These are phyloP conservation scores for Amphipoea lucens DNA, from an alignment of 2,888 invertebrate species.

Conservation along the genomic window DNA sequence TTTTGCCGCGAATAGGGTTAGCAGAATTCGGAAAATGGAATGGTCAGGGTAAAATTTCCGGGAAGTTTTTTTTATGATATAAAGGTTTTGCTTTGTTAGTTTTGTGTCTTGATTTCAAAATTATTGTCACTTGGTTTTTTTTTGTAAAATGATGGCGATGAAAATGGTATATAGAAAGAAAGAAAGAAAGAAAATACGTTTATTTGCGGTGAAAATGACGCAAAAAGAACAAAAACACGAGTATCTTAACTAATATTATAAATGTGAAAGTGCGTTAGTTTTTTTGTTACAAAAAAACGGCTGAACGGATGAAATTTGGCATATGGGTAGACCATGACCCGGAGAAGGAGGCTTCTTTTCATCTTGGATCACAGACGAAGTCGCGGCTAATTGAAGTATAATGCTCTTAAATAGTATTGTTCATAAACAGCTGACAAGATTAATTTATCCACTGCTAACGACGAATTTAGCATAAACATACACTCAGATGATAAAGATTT, in stretches of 20 bases:
- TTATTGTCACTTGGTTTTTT: background rate
- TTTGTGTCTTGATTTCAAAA: constrained; percentile 6
- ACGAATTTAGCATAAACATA: background rate
- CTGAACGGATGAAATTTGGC: background rate
- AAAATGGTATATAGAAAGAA: background rate
- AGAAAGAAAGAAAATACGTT: too few relatives aligned
- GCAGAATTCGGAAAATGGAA: constrained; percentile 2
- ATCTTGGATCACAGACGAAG: background rate
- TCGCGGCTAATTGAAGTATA: background rate
- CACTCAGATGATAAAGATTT: background rate
- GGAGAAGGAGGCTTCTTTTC: background rate
- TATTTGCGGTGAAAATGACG: too few relatives aligned
- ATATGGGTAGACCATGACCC: background rate
- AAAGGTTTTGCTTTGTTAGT: constrained; percentile 1
- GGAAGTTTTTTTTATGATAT: constrained; percentile 1
- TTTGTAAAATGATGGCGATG: background rate
- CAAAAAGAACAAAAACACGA: too few relatives aligned
- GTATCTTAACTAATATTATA: too few relatives aligned
- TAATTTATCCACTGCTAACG: background rate
- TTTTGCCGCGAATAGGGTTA: constrained; percentile 31
- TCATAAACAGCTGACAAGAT: background rate
- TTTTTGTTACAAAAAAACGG: too few relatives aligned
- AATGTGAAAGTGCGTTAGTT: too few relatives aligned
- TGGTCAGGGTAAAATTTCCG: constrained; percentile 16
- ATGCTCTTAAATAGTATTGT: background rate